Conservation (phyloP, 2,888 invertebrate species). For the Ornithoptera alexandrae region DNA sequence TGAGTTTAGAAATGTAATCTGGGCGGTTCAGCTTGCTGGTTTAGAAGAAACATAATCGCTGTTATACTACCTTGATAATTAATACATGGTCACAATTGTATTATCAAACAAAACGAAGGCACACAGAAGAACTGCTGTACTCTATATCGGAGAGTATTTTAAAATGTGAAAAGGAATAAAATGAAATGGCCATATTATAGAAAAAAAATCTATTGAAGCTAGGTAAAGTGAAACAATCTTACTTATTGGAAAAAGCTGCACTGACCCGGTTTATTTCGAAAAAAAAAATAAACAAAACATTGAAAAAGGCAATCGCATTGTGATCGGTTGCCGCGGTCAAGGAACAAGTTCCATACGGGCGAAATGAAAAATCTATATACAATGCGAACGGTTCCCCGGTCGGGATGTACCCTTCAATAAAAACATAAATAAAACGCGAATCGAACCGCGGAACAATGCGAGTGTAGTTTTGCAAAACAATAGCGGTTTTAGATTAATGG, state of each 20-base stretch:
- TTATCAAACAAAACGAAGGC: not conserved
- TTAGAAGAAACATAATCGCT: no score
- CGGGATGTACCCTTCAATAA: slow-evolving; percentile 31
- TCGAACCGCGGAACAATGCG: slow-evolving; percentile 33
- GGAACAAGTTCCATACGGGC: slow-evolving; percentile 21
- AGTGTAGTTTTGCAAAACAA: slow-evolving; percentile 38
- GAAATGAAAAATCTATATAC: slow-evolving; percentile 31
- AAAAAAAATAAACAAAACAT: slow-evolving; percentile 27
- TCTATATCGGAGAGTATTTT: not conserved
- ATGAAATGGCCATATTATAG: slow-evolving; percentile 5
- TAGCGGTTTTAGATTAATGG: slow-evolving; percentile 42
- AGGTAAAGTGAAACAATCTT: slow-evolving; percentile 23
- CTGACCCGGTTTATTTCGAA: slow-evolving; percentile 23
- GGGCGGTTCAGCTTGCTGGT: no score
- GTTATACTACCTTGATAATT: no score
- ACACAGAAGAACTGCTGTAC: not conserved
- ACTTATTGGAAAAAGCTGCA: slow-evolving; percentile 26
- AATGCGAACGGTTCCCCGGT: slow-evolving; percentile 22
- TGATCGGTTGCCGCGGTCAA: slow-evolving; percentile 30
- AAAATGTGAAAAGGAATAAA: slow-evolving; percentile 13
- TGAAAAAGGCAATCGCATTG: slow-evolving; percentile 27
- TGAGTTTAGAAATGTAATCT: no score
- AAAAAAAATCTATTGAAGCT: slow-evolving; percentile 4
- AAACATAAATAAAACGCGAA: slow-evolving; percentile 33
- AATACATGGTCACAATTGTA: no score